A percentile compares a stretch with the other conserved stretches of the same genome.
phyloP scores from a whole-genome alignment of 2,888 invertebrate genomes.

The Catotricha subobsoleta region DNA sequence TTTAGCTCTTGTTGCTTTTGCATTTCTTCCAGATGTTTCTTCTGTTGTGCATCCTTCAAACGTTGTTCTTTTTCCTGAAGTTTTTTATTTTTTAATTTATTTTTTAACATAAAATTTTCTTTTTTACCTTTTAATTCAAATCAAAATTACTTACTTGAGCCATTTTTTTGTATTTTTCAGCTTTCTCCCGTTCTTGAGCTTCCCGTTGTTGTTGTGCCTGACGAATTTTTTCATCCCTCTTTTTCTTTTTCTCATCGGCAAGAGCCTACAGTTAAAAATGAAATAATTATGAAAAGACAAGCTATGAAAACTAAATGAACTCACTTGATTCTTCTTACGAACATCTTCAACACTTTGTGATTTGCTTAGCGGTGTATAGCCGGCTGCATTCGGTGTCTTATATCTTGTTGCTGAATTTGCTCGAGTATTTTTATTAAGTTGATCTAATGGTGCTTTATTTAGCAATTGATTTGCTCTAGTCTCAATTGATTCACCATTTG shows the following conservation, averaged over 20 bases:
- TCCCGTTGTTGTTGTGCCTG: constrained; percentile 24
- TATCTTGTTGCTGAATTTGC: constrained; percentile 1
- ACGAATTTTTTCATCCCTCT: constrained; percentile 25
- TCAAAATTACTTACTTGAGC: constrained; percentile 5
- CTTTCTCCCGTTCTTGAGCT: constrained; percentile 24
- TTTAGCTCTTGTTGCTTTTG: constrained; percentile 18
- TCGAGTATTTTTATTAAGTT: background rate
- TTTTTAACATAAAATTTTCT: too few species aligned
- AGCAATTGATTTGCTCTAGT: background rate
- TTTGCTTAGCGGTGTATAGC: background rate
- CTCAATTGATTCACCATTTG: background rate
- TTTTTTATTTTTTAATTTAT: too few species aligned
- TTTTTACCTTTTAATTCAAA: too few species aligned
- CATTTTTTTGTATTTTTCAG: constrained; percentile 18
- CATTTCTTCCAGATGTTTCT: constrained; percentile 12
- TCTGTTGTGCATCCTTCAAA: constrained; percentile 11
- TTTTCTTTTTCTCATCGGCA: constrained; percentile 26
- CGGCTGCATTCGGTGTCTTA: background rate
- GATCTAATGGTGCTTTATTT: background rate
- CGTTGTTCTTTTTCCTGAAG: constrained; percentile 14
- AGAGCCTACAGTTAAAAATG: constrained; percentile 12
- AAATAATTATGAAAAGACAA: background rate
- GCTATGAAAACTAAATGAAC: background rate
- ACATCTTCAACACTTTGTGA: constrained; percentile 4
- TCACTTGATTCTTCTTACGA: background rate